Conservation (phyloP, 2,797 vertebrate species). For the Chaenodraco wilsoni region DNA sequence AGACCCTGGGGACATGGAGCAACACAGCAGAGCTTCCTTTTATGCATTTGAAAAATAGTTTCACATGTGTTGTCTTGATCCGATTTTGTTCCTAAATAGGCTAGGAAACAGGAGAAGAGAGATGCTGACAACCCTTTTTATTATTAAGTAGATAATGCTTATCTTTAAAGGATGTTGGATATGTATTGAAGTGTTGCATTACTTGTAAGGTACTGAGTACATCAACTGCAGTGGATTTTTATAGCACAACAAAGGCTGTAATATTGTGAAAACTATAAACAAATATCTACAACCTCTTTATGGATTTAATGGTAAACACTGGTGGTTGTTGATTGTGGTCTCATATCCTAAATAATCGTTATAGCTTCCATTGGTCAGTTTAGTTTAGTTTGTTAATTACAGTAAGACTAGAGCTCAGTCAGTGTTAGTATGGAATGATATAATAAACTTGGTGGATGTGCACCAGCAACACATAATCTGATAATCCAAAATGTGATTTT, state of each 20-base stretch:
- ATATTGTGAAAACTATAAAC: neutral
- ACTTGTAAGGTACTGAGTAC: neutral
- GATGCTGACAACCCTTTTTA: neutral
- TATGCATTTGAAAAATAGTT: conserved; percentile 51
- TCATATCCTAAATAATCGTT: neutral
- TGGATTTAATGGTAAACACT: neutral
- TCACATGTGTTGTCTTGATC: neutral
- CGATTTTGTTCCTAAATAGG: conserved; percentile 31
- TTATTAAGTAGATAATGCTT: too few species aligned
- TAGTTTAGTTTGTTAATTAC: neutral
- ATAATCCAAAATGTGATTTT: neutral
- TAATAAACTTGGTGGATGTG: neutral
- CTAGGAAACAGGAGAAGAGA: neutral
- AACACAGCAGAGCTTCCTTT: conserved; percentile 25
- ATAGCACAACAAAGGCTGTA: neutral
- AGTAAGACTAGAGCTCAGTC: neutral
- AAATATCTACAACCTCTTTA: neutral
- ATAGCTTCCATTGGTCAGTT: neutral
- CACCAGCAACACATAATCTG: neutral
- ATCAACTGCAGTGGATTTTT: neutral
- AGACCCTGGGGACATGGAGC: conserved; percentile 7
- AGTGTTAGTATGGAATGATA: neutral
- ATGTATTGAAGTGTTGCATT: neutral
- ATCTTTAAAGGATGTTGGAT: neutral
- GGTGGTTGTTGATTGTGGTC: neutral